Evolutionary conservation across 1,140 invertebrate species (phyloP).

Genomic region (Eumeta japonica): DNA sequence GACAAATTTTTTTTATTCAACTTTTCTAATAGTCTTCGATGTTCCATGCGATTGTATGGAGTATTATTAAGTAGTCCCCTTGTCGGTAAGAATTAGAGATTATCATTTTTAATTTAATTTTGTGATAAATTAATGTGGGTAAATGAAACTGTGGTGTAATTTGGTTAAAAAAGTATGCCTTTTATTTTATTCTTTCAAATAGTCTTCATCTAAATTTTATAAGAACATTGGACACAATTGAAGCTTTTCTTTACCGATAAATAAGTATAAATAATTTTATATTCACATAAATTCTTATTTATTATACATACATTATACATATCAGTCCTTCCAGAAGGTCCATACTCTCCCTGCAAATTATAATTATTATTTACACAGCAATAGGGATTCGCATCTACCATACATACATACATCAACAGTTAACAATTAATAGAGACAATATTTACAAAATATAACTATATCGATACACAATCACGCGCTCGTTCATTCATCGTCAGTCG

Average conservation of each 20-base stretch:
- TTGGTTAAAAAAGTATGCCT: constrained; percentile 59
- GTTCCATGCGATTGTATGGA: too few species aligned
- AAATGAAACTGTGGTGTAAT: constrained; percentile 34
- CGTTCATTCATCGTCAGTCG: constrained; percentile 36
- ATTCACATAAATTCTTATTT: constrained; percentile 56
- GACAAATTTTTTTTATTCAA: too few species aligned
- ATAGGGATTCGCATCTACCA: constrained; percentile 55
- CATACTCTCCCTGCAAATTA: constrained; percentile 55
- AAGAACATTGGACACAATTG: constrained; percentile 58
- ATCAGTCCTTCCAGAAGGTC: constrained; percentile 58
- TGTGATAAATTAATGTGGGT: too few species aligned
- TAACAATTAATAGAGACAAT: constrained; percentile 58
- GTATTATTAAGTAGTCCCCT: too few species aligned
- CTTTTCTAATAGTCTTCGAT: too few species aligned
- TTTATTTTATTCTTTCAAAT: constrained; percentile 58
- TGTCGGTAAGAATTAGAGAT: too few species aligned
- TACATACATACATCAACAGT: constrained; percentile 58
- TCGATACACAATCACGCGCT: constrained; percentile 24
- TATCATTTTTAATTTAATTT: too few species aligned
- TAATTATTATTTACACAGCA: constrained; percentile 56
- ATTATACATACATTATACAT: constrained; percentile 57
- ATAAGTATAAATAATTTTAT: constrained; percentile 59
- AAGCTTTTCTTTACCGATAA: constrained; percentile 57
- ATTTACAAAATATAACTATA: constrained; percentile 54
- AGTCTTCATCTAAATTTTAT: constrained; percentile 58